A percentile compares a stretch with the other conserved stretches of the same genome.
Conservation (phyloP, 2,797 vertebrate species). For the Sebastes steindachneri region DNA sequence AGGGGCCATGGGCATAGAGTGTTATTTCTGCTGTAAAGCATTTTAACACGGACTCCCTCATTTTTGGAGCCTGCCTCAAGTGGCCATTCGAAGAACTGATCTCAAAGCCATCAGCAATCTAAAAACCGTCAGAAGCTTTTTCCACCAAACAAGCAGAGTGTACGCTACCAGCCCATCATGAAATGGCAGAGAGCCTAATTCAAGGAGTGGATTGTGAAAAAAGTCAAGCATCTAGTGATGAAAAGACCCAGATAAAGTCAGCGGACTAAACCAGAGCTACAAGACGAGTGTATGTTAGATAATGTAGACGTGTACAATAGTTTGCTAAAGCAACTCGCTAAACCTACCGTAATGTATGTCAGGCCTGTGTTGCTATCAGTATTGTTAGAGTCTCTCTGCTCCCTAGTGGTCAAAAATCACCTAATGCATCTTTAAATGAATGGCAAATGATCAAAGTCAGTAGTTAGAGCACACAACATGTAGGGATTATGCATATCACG, state of each 20-base stretch:
- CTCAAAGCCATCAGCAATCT: neutral
- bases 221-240: neutral
- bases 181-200: neutral
- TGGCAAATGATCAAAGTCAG: slow-evolving; percentile 52
- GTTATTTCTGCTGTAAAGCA: too few species aligned
- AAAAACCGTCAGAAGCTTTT: neutral
- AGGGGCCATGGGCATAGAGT: too few species aligned
- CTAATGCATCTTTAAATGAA: slow-evolving; percentile 29
- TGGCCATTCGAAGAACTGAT: too few species aligned
- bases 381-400: slow-evolving; percentile 15
- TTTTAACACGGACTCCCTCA: too few species aligned
- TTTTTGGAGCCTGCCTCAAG: too few species aligned
- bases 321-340: neutral
- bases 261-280: neutral
- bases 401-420: slow-evolving; percentile 24
- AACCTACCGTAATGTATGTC: neutral
- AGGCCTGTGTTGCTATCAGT: neutral
- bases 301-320: neutral
- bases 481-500: slow-evolving; percentile 57
- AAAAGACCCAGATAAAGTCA: neutral
- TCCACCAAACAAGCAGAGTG: neutral
- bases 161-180: neutral
- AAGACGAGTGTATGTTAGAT: neutral
- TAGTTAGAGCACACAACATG: slow-evolving; percentile 33
- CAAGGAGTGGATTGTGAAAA: neutral